Percentiles rank a stretch among this genome's conserved stretches.
Evolutionary conservation across 35 echinoderm and acorn worm genomes (phyloP).

Genomic region (Hemicentrotus pulcherrimus): DNA sequence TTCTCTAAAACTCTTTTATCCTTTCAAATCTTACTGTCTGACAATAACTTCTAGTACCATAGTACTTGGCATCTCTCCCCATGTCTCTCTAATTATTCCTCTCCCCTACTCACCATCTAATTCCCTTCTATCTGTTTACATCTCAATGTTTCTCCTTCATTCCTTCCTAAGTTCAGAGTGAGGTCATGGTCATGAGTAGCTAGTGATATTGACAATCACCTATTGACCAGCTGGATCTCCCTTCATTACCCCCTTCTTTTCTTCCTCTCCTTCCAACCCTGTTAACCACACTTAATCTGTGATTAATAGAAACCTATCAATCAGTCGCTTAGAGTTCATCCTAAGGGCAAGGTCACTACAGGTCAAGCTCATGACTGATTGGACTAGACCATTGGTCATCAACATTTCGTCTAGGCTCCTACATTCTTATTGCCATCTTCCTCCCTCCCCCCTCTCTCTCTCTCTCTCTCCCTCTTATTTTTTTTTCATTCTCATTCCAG

Average conservation of each 20-base stretch:
- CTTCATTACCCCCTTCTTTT: neutral
- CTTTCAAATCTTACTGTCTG: neutral
- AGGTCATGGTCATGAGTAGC: neutral
- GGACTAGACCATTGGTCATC: conserved; percentile 8
- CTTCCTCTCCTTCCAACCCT: neutral
- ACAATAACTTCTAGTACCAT: neutral
- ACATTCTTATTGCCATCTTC: neutral
- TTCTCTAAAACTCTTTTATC: neutral
- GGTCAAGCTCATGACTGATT: conserved; percentile 10
- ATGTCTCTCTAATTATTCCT: neutral
- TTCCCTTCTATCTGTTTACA: neutral
- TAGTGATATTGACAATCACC: conserved; percentile 3
- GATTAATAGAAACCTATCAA: conserved; percentile 2
- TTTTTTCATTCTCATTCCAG: too few relatives aligned
- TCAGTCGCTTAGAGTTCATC: neutral
- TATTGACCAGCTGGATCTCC: neutral
- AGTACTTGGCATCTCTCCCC: neutral
- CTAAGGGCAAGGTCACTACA: neutral
- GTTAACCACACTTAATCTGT: neutral
- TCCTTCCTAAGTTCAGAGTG: neutral
- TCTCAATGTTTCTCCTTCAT: neutral
- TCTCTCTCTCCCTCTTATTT: neutral
- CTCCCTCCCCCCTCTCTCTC: neutral
- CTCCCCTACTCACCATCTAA: neutral
- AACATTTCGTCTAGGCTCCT: neutral